Evolutionary conservation across 2,113 vertebrate genomes (phyloP), one percentile per base, ranked within the genome.

Genomic region (Callopanchax toddi): DNA sequence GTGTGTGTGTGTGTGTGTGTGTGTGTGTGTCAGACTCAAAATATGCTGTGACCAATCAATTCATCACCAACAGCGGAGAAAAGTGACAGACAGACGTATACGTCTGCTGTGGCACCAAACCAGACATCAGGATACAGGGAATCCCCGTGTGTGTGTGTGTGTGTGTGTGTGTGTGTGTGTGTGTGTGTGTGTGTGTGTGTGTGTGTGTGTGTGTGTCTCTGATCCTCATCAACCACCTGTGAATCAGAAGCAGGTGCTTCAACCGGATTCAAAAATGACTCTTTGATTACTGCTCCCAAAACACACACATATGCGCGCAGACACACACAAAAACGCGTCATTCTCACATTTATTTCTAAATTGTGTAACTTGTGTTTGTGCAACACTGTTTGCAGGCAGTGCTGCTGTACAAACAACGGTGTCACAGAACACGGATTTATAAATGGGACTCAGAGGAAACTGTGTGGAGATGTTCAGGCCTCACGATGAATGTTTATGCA

Each of bases 201-300:
- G 29, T 32, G 16, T 26, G 18, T 37, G 36, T 37, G 12, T 12
- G 36, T 37, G 36, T 22, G 45, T 15, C 11, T 32, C 6, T 32
- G 50, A 53, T 69, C 40, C 36, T 54, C 26, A 78, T 62, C 59
- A 78, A 53, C 61, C 40, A 42, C 83, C 86, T 83, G 79, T n/a
- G n/a, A n/a, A n/a, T n/a, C n/a, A n/a, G n/a, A n/a, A n/a, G n/a
- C n/a, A n/a, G n/a, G n/a, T 86, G 81, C 34, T 71, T 46, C 8
- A 40, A 26, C 72, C 11, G 43, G 64, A 60, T 52, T 64, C 60
- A 32, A 64, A 60, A 78, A 72, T 46, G 36, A 68, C 18, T 21
- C 15, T 0, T 10, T n/a, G 56, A 81, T 77, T 45, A 5, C 29
- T 11, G 21, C 23, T 6, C 46, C 12, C 20, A n/a, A n/a, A n/a